Evolutionary conservation across 2,888 invertebrate genomes (phyloP).

Genomic region (Cheilosia grossa): DNA sequence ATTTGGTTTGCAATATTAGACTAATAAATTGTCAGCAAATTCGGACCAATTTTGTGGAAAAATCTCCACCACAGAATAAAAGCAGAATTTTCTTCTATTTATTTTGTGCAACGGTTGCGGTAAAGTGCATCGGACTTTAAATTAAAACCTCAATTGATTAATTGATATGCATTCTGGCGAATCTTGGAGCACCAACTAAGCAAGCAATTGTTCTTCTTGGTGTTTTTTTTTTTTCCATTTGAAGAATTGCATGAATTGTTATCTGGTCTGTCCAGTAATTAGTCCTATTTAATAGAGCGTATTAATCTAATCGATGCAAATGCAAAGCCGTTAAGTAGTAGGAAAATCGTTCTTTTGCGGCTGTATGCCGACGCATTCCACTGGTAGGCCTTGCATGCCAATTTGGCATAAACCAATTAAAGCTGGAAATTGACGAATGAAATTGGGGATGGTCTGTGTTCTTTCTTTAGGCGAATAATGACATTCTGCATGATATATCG

Average conservation of each 20-base stretch:
- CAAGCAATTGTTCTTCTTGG: constrained; percentile 12
- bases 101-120: not conserved
- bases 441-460: constrained; percentile 44
- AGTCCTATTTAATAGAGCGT: constrained; percentile 50
- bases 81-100: not conserved
- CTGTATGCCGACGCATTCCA: constrained; percentile 20
- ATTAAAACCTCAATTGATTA: constrained; percentile 40
- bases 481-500: constrained; percentile 50
- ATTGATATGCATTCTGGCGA: constrained; percentile 33
- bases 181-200: constrained; percentile 22
- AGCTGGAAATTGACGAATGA: constrained; percentile 10
- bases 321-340: constrained; percentile 29
- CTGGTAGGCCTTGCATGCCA: constrained; percentile 32
- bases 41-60: too few relatives aligned
- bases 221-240: not conserved
- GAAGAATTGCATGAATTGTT: constrained; percentile 33
- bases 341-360: constrained; percentile 12
- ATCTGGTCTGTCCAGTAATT: constrained; percentile 28
- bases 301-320: constrained; percentile 62
- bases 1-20: too few relatives aligned
- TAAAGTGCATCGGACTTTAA: constrained; percentile 25
- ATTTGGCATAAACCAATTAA: constrained; percentile 61
- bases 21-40: too few relatives aligned
- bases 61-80: too few relatives aligned
- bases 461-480: constrained; percentile 24